Base-by-base conservation (phyloP, 2,888 invertebrate genomes). In the Formica aserva region DNA sequence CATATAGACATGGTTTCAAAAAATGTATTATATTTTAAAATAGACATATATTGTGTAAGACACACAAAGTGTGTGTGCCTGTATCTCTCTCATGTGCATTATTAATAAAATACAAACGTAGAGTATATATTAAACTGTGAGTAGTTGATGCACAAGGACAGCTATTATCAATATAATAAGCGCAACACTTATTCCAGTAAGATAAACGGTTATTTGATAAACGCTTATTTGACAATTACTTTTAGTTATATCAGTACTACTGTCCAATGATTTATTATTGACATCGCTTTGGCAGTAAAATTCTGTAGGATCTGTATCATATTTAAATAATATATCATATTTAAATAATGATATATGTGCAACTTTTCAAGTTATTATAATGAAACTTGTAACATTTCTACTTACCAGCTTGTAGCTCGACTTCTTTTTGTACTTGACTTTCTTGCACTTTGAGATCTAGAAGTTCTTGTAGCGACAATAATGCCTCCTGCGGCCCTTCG, bases 401-500 rank as follows among this genome's bases (percentile, higher is more conserved):
- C 92, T 93, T 94, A 97, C 98, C 98, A 89, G 98, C 97, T 92
- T 97, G 96, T 1, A 97, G 96, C 95, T 98, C 98, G 38, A 97
- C 95, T 90, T 97, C 97, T 86, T 97, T 96, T 67, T 97, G 96
- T 15, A 97, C 96, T 89, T 97, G 96, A 9, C 96, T 96, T 91
- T 97, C 97, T 18, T 96, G 96, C 75, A 98, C 96, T 89, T 97
- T 96, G 65, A 98, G 95, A 93, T 98, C 98, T 18, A 98, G 95
- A 77, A 98, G 95, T 93, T 98, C 98, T 90, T 97, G 96, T 8
- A 98, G 96, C 1, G 98, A 97, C 57, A 97, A 96, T 62, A 97
- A 95, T 0, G 97, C 98, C 91, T 98, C 98, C 13, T 97, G 97
- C 0, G 97, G 96, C 0, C 97, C 97, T 95, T 99, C 98, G 0